Evolutionary conservation across 2,797 vertebrate genomes (phyloP).

Genomic region (Rhabdophis nuchalis): DNA sequence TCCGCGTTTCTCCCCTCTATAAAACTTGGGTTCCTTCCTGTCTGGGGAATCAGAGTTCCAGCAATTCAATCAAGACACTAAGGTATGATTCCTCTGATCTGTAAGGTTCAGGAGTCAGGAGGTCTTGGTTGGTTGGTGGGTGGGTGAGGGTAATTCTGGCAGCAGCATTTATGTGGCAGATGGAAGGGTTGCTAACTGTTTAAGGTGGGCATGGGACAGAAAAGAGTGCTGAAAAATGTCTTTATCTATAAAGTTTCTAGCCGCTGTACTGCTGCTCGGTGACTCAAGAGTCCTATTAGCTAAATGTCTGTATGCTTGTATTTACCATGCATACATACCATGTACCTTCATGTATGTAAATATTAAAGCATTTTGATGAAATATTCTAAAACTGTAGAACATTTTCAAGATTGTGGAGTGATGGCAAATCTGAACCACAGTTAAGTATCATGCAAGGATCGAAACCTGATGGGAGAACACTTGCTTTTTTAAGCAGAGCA

Average conservation of each 20-base stretch:
- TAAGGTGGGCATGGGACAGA: neutral
- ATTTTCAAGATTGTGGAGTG: neutral
- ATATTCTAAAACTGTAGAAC: neutral
- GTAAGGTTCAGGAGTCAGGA: neutral
- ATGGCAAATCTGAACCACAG: neutral
- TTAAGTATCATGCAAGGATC: neutral
- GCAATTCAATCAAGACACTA: neutral
- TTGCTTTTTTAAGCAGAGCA: neutral
- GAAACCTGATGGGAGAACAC: neutral
- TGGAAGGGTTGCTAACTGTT: no score
- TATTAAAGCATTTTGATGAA: neutral
- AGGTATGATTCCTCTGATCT: slow-evolving; percentile 8
- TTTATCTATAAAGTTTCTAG: neutral
- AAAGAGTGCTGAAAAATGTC: neutral
- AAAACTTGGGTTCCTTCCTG: slow-evolving; percentile 21
- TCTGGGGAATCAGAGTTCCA: neutral
- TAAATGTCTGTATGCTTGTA: neutral
- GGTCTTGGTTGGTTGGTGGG: neutral
- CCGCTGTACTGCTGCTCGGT: neutral
- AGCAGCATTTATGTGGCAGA: neutral
- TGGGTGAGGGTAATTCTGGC: neutral
- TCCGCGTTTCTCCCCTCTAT: slow-evolving; percentile 15
- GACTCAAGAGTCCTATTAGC: neutral
- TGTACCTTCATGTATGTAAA: neutral
- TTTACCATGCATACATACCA: neutral